Conservation (phyloP, 2,113 vertebrate species). For the Cephalopholis sonnerati region DNA sequence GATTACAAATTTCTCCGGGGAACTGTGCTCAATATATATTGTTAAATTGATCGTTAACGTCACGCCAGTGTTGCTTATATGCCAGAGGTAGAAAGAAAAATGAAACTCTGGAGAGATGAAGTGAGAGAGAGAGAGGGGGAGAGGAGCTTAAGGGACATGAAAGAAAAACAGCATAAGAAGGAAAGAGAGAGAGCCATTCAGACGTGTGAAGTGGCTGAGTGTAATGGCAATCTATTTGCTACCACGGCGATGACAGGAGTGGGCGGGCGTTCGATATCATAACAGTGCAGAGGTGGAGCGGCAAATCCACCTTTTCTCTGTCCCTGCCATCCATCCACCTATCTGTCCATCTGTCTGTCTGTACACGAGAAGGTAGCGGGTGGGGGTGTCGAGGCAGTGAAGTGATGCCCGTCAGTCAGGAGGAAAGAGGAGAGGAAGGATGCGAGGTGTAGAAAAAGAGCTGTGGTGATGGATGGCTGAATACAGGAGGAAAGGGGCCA, state of each 20-base stretch:
- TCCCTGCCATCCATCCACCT: constrained; percentile 33
- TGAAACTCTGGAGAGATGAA: constrained; percentile 57
- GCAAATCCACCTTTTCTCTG: constrained; percentile 56
- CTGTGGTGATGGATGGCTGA: constrained; percentile 18
- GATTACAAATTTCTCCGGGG: constrained; percentile 76
- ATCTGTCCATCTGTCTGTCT: constrained; percentile 43
- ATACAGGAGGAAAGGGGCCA: neutral
- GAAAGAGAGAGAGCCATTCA: constrained; percentile 39
- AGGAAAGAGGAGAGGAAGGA: constrained; percentile 16
- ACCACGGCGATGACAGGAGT: constrained; percentile 57
- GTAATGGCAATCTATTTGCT: constrained; percentile 69
- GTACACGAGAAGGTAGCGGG: neutral
- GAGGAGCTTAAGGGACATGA: constrained; percentile 46
- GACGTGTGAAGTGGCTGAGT: constrained; percentile 62
- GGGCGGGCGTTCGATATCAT: constrained; percentile 63
- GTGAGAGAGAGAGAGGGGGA: constrained; percentile 39
- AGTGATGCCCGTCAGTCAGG: constrained; percentile 29
- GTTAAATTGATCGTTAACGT: constrained; percentile 78
- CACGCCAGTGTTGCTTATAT: constrained; percentile 59
- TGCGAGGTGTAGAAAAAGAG: constrained; percentile 1
- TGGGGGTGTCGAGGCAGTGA: neutral
- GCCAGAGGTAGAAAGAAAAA: constrained; percentile 67
- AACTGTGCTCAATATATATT: constrained; percentile 74
- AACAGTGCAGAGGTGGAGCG: constrained; percentile 53
- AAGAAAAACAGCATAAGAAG: constrained; percentile 30